Percentiles rank a stretch among this genome's conserved stretches.
phyloP scores from a whole-genome alignment of 2,113 vertebrate genomes.

The Charina bottae region DNA sequence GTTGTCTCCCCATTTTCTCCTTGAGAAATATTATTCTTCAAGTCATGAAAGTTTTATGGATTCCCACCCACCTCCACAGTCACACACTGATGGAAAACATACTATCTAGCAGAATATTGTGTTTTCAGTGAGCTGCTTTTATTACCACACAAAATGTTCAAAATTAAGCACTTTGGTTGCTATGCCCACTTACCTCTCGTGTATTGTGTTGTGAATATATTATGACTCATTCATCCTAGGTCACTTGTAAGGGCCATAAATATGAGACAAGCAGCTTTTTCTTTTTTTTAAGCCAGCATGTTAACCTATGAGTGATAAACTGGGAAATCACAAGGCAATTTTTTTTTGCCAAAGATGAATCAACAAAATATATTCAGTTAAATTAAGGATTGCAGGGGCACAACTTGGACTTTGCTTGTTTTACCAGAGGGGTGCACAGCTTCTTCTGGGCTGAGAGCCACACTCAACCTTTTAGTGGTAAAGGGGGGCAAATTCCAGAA shows the following conservation, averaged over 20 bases:
- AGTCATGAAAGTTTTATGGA: neutral
- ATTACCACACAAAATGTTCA: slow-evolving; percentile 18
- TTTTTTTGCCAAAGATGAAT: neutral
- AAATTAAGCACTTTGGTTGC: slow-evolving; percentile 27
- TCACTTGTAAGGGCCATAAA: slow-evolving; percentile 53
- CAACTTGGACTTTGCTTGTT: neutral
- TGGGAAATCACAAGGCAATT: slow-evolving; percentile 42
- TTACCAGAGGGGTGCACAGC: neutral
- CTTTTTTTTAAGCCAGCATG: slow-evolving; percentile 41
- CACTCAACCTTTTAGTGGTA: neutral
- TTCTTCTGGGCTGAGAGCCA: neutral
- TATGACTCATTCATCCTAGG: slow-evolving; percentile 67
- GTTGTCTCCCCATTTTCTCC: neutral
- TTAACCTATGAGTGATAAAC: slow-evolving; percentile 27
- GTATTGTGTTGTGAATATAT: slow-evolving; percentile 60
- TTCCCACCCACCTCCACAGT: neutral
- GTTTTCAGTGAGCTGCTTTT: slow-evolving; percentile 48
- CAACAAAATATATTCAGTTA: neutral
- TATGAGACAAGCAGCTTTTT: slow-evolving; percentile 36
- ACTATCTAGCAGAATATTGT: slow-evolving; percentile 47
- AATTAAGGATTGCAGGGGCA: neutral
- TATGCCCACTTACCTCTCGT: slow-evolving; percentile 30
- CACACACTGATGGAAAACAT: neutral
- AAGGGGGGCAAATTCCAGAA: neutral
- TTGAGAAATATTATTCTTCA: slow-evolving; percentile 11